Base-by-base conservation (phyloP, 2,797 vertebrate genomes). In the Acanthurus leucopareius region DNA sequence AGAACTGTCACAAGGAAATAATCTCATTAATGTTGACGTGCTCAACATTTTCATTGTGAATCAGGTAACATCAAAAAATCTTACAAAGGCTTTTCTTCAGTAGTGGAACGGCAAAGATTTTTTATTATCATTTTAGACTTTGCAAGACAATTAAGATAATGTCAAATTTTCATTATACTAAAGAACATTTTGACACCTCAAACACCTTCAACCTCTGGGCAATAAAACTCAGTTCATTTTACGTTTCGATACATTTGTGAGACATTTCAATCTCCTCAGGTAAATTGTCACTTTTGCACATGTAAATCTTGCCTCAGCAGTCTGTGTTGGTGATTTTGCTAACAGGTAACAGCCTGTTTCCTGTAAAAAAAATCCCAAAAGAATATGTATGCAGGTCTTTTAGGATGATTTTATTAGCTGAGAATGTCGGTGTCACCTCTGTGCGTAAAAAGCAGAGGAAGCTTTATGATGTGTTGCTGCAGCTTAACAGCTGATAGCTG, bases 11-110 rank as follows among this genome's bases (percentile, higher is more conserved):
- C 71, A 61, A 61, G 19, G 19, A 87, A 80, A 85, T 67, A 54
- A 76, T 84, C 69, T 84, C 72, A 84, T 87, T 84, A 66, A 70
- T 69, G 82, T 73, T 52, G 64, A 87, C 60, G 57, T 63, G 74
- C 35, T 51, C 28, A 73, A 49, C 45, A 58, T 77, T 72, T 82
- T 62, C 42, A 63, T 62, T 79, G 42, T 25, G 44, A 80, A 69
- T 82, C 53, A 67, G 45, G 22, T 61, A 64, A 28, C 42, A 65
- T 82, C 54, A 56, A 45, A 22, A 66, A 67, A 45, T 63, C 10
- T 60, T 53, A 16, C 20, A 80, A 79, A 74, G 67, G 10, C 69
- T 85, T 80, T 20, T 52, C 63, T 71, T 79, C 67, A 76, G 76
- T 47, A 84, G 35, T 20, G 3, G 19, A 70, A 62, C 61, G 80